Conservation (phyloP, 2,797 vertebrate genomes). For the Zonotrichia albicollis region DNA sequence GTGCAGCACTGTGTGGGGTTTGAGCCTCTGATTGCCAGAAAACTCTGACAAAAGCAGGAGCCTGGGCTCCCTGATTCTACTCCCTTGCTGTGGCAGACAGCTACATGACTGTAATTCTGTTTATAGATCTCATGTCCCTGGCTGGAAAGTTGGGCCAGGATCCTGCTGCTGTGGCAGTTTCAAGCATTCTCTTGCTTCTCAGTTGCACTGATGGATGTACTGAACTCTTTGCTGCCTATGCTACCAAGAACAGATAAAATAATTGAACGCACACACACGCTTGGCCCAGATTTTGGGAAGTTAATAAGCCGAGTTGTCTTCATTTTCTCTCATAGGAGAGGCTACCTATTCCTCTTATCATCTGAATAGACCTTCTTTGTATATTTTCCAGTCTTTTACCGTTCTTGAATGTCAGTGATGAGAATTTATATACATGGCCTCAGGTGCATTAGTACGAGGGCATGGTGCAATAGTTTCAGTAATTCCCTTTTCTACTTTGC, state of each 20-base stretch:
- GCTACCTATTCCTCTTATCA: neutral
- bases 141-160: neutral
- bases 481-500: neutral
- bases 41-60: neutral
- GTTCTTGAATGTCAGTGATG: neutral
- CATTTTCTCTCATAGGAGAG: neutral
- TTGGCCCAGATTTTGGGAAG: neutral
- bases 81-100: neutral
- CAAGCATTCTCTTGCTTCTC: neutral
- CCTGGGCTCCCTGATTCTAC: neutral
- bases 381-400: neutral
- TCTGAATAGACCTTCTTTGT: neutral
- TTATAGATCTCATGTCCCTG: neutral
- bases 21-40: neutral
- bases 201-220: neutral
- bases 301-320: neutral
- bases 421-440: neutral
- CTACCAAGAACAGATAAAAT: neutral
- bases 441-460: neutral
- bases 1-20: rapidly evolving
- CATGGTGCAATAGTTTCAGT: conserved; percentile 2
- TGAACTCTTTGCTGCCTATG: neutral
- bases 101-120: neutral
- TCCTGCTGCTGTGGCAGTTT: neutral
- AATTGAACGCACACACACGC: neutral